Percentiles rank a stretch among this genome's conserved stretches.
These are phyloP conservation scores for Hypanus sabinus DNA, from an alignment of 2,113 vertebrate species.

Conservation along the genomic window DNA sequence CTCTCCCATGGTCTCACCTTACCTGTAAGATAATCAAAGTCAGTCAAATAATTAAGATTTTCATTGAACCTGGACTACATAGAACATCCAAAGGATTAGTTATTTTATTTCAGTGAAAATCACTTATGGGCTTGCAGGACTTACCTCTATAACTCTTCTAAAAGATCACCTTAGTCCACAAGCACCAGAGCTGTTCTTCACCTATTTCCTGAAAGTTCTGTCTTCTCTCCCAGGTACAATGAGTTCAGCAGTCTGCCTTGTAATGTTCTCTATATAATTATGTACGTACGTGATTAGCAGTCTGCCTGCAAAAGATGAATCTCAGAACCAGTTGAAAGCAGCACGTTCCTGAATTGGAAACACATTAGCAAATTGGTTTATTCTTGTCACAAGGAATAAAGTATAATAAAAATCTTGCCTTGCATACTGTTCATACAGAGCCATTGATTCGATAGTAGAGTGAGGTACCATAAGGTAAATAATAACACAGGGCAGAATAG, in stretches of 20 bases:
- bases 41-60: conserved; percentile 49
- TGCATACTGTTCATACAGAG: too few species aligned
- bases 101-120: conserved; percentile 35
- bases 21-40: conserved; percentile 50
- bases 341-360: conserved; percentile 47
- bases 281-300: conserved; percentile 57
- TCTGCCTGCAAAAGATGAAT: conserved; percentile 63
- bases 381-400: too few species aligned
- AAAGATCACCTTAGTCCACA: conserved; percentile 51
- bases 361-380: too few species aligned
- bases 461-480: too few species aligned
- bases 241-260: conserved; percentile 59
- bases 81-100: conserved; percentile 42
- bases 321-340: conserved; percentile 58
- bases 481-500: too few species aligned
- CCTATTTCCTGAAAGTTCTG: conserved; percentile 55
- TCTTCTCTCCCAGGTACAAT: conserved; percentile 49
- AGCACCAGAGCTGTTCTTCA: conserved; percentile 52
- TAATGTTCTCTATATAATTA: conserved; percentile 62
- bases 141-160: conserved; percentile 41
- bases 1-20: conserved; percentile 47
- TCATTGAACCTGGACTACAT: conserved; percentile 47
- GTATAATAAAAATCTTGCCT: too few species aligned
- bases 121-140: conserved; percentile 45
- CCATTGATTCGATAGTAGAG: too few species aligned